Evolutionary conservation across 2,888 invertebrate genomes (phyloP).

Genomic region (Adineta ricciae): DNA sequence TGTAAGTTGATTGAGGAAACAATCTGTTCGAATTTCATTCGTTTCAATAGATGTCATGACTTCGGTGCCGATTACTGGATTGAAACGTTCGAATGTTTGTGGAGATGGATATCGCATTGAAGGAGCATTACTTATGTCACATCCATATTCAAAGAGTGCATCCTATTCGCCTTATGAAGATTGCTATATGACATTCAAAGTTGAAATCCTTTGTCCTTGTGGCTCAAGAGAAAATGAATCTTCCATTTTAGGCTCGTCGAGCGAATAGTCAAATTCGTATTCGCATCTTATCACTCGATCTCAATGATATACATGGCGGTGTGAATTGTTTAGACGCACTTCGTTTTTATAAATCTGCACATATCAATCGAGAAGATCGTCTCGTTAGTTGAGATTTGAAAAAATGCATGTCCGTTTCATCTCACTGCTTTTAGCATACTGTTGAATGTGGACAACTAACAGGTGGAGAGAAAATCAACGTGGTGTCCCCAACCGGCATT

Average conservation of each 20-base stretch:
- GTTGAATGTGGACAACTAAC: constrained; percentile 3
- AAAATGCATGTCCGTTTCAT: too few relatives aligned
- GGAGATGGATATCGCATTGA: constrained; percentile 13
- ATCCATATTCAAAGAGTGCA: not conserved
- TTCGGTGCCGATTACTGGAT: not conserved
- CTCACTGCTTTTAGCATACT: not conserved
- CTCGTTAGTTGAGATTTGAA: not conserved
- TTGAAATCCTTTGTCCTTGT: not conserved
- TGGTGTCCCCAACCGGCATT: not conserved
- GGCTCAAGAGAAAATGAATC: not conserved
- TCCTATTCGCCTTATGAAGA: not conserved
- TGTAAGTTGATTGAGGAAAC: not conserved
- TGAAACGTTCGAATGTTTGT: not conserved
- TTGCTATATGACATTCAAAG: constrained; percentile 21
- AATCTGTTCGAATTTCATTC: not conserved
- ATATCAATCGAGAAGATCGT: not conserved
- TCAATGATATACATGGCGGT: not conserved
- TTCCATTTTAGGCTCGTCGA: not conserved
- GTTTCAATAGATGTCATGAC: not conserved
- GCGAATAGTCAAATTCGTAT: not conserved
- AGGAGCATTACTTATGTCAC: not conserved
- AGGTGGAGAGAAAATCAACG: not conserved
- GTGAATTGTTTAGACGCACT: not conserved
- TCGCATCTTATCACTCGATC: not conserved
- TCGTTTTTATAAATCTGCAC: not conserved